Evolutionary conservation across 2,797 vertebrate species (phyloP).

Genomic region (Leuciscus waleckii): DNA sequence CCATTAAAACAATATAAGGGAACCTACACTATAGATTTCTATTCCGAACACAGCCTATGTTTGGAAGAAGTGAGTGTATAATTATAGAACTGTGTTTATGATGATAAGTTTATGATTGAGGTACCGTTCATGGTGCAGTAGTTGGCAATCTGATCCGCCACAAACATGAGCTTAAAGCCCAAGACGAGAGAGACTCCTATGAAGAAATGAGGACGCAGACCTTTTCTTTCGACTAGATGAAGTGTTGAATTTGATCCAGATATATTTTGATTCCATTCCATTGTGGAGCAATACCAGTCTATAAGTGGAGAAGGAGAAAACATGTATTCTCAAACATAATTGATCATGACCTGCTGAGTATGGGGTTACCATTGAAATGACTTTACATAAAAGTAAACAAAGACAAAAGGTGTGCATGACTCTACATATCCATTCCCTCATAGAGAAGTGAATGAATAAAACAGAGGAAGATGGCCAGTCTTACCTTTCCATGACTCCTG

Average conservation of each 20-base stretch:
- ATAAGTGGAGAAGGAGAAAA: constrained; percentile 48
- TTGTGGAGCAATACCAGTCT: constrained; percentile 67
- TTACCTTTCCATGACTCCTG: constrained; percentile 68
- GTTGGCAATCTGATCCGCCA: constrained; percentile 80
- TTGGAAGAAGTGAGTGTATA: neutral
- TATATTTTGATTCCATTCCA: constrained; percentile 45
- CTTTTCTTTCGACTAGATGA: constrained; percentile 33
- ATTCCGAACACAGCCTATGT: neutral
- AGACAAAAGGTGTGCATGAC: neutral
- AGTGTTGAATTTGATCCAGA: constrained; percentile 50
- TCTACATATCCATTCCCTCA: neutral
- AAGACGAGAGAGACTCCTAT: constrained; percentile 79
- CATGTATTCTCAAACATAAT: neutral
- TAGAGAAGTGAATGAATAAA: neutral
- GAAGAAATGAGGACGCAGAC: constrained; percentile 70
- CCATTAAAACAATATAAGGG: neutral
- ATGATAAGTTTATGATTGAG: constrained; percentile 32
- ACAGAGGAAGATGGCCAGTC: neutral
- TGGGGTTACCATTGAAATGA: neutral
- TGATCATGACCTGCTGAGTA: neutral
- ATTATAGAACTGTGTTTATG: neutral
- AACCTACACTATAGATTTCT: no score
- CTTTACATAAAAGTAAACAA: neutral
- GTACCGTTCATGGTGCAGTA: constrained; percentile 74
- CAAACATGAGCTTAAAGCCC: constrained; percentile 85